These are phyloP conservation scores for Charanyca ferruginea DNA, from an alignment of 2,888 invertebrate species.

Conservation along the genomic window DNA sequence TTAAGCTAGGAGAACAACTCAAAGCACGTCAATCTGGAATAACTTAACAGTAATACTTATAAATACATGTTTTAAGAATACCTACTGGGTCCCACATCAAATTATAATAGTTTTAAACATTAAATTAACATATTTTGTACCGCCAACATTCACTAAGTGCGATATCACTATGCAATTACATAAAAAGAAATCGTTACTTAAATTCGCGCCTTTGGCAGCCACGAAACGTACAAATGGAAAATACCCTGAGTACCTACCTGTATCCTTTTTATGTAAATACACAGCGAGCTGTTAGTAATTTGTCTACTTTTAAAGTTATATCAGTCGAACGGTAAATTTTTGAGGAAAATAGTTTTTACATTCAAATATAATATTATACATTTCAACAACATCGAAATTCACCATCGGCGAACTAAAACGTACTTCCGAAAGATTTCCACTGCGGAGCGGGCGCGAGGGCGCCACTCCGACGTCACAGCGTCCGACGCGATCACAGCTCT, in stretches of 20 bases:
- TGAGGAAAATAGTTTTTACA: constrained; percentile 70
- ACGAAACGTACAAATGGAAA: constrained; percentile 70
- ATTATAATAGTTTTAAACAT: constrained; percentile 78
- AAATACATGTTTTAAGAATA: constrained; percentile 83
- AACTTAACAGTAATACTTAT: constrained; percentile 89
- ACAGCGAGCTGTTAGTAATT: constrained; percentile 70
- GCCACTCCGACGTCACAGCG: constrained; percentile 52
- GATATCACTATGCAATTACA: constrained; percentile 74
- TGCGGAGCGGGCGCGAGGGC: constrained; percentile 48
- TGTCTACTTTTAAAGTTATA: constrained; percentile 73
- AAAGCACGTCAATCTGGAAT: constrained; percentile 86
- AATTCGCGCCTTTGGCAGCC: constrained; percentile 62
- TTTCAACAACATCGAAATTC: constrained; percentile 66
- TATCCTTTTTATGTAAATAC: constrained; percentile 73
- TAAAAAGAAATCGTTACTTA: constrained; percentile 66
- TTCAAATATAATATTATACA: constrained; percentile 67
- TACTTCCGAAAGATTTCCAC: constrained; percentile 62
- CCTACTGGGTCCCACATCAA: constrained; percentile 88
- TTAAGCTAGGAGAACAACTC: constrained; percentile 75
- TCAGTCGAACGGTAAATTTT: constrained; percentile 81
- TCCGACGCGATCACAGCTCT: constrained; percentile 57
- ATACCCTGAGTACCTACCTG: constrained; percentile 73
- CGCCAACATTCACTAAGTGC: constrained; percentile 89
- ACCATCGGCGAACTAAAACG: constrained; percentile 63
- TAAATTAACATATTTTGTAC: constrained; percentile 81